phyloP scores from a whole-genome alignment of 2,888 invertebrate genomes.

The Metellina segmentata region DNA sequence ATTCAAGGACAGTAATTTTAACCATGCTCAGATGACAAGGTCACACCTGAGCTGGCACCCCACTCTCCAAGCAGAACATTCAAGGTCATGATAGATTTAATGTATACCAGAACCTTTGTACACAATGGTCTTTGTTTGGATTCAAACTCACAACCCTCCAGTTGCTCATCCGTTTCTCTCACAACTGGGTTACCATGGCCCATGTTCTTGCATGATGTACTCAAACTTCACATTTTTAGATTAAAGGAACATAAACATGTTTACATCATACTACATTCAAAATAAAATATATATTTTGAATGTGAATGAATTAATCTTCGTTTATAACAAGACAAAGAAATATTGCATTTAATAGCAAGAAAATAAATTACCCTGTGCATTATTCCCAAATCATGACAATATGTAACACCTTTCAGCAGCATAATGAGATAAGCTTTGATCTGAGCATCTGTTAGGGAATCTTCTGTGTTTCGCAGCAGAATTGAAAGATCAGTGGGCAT shows the following conservation, averaged over 20 bases:
- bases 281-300: background rate
- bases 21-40: too few relatives aligned
- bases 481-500: slow-evolving; percentile 86
- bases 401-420: slow-evolving; percentile 93
- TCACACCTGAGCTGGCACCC: too few relatives aligned
- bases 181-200: too few relatives aligned
- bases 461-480: slow-evolving; percentile 81
- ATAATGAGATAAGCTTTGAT: slow-evolving; percentile 93
- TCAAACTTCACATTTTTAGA: background rate
- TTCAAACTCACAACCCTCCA: too few relatives aligned
- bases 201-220: background rate
- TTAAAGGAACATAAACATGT: too few relatives aligned
- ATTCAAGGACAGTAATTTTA: too few relatives aligned
- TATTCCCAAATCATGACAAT: slow-evolving; percentile 92
- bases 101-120: too few relatives aligned
- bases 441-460: slow-evolving; percentile 87
- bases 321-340: background rate
- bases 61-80: too few relatives aligned
- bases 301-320: background rate
- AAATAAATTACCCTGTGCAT: slow-evolving; percentile 91
- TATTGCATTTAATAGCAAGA: background rate
- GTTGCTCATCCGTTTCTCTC: too few relatives aligned
- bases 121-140: too few relatives aligned
- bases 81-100: too few relatives aligned
- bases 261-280: too few relatives aligned